A percentile compares a stretch with the other conserved stretches of the same genome.
Conservation (phyloP, 2,888 invertebrate species). For the Stenchaetothrips biformis region DNA sequence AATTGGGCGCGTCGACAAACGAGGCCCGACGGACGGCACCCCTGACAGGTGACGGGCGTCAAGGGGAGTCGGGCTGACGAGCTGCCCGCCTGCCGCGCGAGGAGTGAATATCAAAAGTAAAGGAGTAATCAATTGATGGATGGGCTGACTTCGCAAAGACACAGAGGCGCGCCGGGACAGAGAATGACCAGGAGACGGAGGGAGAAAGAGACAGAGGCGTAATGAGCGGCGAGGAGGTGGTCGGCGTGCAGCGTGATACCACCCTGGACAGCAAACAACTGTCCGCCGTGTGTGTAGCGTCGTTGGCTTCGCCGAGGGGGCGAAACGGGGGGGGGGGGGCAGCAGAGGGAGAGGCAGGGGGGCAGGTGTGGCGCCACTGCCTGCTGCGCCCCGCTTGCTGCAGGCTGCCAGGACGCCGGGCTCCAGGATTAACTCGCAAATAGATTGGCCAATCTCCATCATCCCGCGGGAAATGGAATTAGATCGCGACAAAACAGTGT, state of each 20-base stretch:
- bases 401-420: too few species aligned
- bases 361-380: too few species aligned
- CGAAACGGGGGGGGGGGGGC: neutral
- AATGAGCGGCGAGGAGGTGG: too few species aligned
- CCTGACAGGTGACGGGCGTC: neutral
- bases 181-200: too few species aligned
- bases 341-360: neutral
- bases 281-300: too few species aligned
- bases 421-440: neutral
- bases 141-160: neutral
- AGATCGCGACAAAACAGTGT: neutral
- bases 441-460: conserved; percentile 23
- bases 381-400: too few species aligned
- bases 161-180: too few species aligned
- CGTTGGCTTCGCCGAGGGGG: neutral
- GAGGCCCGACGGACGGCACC: neutral
- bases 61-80: too few species aligned
- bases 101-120: neutral
- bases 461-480: conserved; percentile 18
- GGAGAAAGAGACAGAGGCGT: too few species aligned
- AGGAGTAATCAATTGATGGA: conserved; percentile 12
- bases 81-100: too few species aligned
- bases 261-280: too few species aligned
- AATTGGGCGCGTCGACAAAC: neutral
- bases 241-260: too few species aligned